Percentiles rank a stretch among this genome's conserved stretches.
These are phyloP conservation scores for Microcaecilia unicolor DNA, from an alignment of 2,797 vertebrate genomes.

Conservation along the genomic window DNA sequence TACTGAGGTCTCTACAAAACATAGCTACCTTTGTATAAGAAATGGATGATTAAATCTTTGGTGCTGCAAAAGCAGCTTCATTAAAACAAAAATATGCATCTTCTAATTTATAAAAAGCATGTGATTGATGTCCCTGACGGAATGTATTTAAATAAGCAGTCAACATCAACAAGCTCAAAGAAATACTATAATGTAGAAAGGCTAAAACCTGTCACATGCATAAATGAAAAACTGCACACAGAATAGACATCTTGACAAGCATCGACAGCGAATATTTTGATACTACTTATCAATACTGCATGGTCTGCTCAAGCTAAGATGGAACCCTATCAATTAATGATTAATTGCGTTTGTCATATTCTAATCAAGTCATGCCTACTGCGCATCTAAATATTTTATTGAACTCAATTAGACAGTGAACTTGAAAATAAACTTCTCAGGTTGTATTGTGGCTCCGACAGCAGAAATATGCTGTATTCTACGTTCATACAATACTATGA, in stretches of 20 bases:
- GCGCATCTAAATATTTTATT: conserved; percentile 74
- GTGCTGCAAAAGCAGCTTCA: conserved; percentile 98
- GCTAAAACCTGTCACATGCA: conserved; percentile 90
- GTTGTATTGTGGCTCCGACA: conserved; percentile 94
- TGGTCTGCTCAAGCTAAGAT: conserved; percentile 90
- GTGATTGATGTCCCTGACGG: conserved; percentile 93
- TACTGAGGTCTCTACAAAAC: conserved; percentile 93
- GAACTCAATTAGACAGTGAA: conserved; percentile 71
- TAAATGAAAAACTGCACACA: conserved; percentile 99
- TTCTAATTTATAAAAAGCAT: conserved; percentile 66
- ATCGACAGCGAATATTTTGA: conserved; percentile 93
- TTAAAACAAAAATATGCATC: conserved; percentile 57
- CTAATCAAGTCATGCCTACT: conserved; percentile 87
- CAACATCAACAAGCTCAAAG: conserved; percentile 83
- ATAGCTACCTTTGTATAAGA: conserved; percentile 96
- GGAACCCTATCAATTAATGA: conserved; percentile 76
- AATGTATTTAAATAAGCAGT: conserved; percentile 99
- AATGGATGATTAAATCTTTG: conserved; percentile 99
- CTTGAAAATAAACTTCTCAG: conserved; percentile 76
- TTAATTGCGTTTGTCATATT: conserved; percentile 73
- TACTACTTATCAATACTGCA: conserved; percentile 94
- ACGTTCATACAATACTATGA: conserved; percentile 70
- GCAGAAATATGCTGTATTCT: conserved; percentile 83
- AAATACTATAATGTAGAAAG: conserved; percentile 79
- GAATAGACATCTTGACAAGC: conserved; percentile 97